phyloP scores from a whole-genome alignment of 2,113 vertebrate genomes.

The Polypterus bichir region DNA sequence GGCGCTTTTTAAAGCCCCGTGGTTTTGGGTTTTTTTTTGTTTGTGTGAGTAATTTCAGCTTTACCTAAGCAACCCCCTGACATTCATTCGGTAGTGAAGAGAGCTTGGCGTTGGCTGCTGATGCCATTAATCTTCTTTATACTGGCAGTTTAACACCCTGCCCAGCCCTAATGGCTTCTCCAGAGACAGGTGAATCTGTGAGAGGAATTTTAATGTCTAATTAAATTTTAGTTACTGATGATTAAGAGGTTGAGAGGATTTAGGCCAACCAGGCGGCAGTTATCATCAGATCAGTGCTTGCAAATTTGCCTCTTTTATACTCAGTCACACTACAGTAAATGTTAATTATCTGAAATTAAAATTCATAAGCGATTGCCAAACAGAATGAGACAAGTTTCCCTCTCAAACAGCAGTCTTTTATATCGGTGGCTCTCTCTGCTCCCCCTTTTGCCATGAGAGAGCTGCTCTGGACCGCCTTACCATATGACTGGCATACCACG shows the following conservation, averaged over 20 bases:
- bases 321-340: slow-evolving; percentile 28
- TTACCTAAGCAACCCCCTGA: no score
- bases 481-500: no score
- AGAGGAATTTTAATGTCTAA: slow-evolving; percentile 62
- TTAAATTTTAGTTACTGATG: slow-evolving; percentile 53
- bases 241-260: slow-evolving; percentile 50
- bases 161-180: slow-evolving; percentile 15
- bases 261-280: slow-evolving; percentile 22
- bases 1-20: no score
- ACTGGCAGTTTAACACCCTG: not conserved
- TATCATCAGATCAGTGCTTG: slow-evolving; percentile 19
- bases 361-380: slow-evolving; percentile 34
- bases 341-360: slow-evolving; percentile 45
- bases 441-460: no score
- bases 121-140: not conserved
- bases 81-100: no score
- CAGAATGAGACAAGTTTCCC: slow-evolving; percentile 20
- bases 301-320: slow-evolving; percentile 26
- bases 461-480: no score
- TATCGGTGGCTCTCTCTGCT: no score
- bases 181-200: slow-evolving; percentile 38
- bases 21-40: no score
- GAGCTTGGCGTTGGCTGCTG: not conserved
- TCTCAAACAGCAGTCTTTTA: slow-evolving; percentile 22
- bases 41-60: no score